Evolutionary conservation across 2,888 invertebrate species (phyloP), one percentile per base, ranked within the genome.

Genomic region (Acronicta alni): DNA sequence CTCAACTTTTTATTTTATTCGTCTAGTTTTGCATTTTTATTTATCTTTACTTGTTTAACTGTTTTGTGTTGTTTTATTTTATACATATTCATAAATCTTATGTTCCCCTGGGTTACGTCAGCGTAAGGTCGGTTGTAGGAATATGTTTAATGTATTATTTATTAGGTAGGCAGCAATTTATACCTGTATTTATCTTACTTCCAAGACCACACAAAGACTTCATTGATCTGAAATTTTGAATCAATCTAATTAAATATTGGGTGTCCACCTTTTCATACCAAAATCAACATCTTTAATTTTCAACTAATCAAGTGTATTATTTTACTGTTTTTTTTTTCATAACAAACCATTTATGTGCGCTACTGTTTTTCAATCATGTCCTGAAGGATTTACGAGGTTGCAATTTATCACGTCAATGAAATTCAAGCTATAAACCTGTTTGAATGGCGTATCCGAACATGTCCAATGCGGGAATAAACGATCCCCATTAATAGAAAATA

Each of bases 381-480:
- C 15, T 6, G 17, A 48, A 41, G 14, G 38, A 8, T 66, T 58
- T 71, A 57, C 41, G 67, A 41, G 62, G 54, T 53, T 20, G 5
- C 42, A 51, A 66, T 72, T 72, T 72, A 72, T 57, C 38, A 51
- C 45, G 41, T 62, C 46, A 56, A 49, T 53, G 57, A 54, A 56
- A 54, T 49, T 42, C 60, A 55, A 61, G 52, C 74, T 49, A 56
- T 73, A 69, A 60, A 65, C 54, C 56, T 46, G 45, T 58, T 69
- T 70, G 74, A 74, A 72, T 70, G 53, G 59, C 73, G 56, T 60
- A 58, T 51, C 59, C 55, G 16, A 45, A 63, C 54, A 62, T 57
- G 48, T 59, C 68, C 57, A 49, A 44, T 55, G 30, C 32, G 39
- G 39, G 47, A 55, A 61, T 59, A 23, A 51, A 68, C 58, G 58